Evolutionary conservation across 2,113 vertebrate species (phyloP), one percentile per base, ranked within the genome.

Genomic region (Aptenodytes forsteri): DNA sequence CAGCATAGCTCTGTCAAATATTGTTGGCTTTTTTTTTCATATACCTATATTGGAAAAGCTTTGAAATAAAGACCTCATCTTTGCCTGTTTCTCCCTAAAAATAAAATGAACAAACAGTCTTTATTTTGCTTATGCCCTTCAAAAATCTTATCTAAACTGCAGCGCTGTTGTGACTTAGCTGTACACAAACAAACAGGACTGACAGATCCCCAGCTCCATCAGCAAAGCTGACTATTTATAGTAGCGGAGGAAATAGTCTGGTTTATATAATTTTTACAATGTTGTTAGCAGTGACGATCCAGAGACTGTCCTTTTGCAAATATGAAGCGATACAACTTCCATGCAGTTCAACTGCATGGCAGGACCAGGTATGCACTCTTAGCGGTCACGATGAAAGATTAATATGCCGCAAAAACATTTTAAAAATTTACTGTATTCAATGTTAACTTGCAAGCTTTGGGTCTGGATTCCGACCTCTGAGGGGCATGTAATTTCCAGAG

Each of bases 151-250:
- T 36, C 64, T 47, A 66, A 95, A 75, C 40, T 27, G 50, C 79
- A 66, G 67, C 1, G 2, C 70, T 77, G 62, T 26, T 91, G 75
- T 93, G 79, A 77, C 88, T 96, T 70, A 23, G 36, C 62, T 90
- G 73, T 25, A 89, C 76, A 78, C 61, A 97, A 80, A 96, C 77
- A 92, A 78, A 85, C 9, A 78, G 72, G 47, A 67, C 61, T 90
- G 76, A 93, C 59, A 86, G 90, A 83, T 89, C 79, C 22, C 32
- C 79, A 83, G 79, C 64, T 81, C 69, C 46, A 78, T 26, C 72
- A 92, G 80, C 79, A 89, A 75, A 71, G 50, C 15, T 17, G 27
- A 9, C 62, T 90, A 77, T 80, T 95, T 83, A 83, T 34, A 95
- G 75, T 0, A 77, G 58, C 32, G 4, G 38, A 87, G 47, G 32